Base-by-base conservation (phyloP, 2,113 vertebrate species). In the Callaeas wilsoni region DNA sequence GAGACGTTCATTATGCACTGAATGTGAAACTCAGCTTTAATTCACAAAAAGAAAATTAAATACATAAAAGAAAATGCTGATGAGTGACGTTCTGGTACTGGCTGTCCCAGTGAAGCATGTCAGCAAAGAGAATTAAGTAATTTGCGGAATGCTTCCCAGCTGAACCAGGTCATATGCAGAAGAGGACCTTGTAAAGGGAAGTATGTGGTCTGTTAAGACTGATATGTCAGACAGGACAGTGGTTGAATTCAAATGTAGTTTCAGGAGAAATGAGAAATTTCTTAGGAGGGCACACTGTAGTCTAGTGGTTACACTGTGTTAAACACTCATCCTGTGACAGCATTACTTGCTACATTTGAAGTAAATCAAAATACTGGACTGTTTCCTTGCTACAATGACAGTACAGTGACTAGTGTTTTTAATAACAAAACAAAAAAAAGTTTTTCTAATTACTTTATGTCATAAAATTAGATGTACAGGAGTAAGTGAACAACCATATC, bases 11-110 rank as follows among this genome's bases (percentile, higher is more conserved):
- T 63, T 89, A 96, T 50, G 78, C 52, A 63, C 32, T 82, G 67
- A 88, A 95, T 67, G 37, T 85, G 68, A 93, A 93, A 81, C 23
- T 82, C 60, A 27, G 65, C 65, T 90, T 92, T 76, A 94, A 67
- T 70, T 93, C 69, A 81, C 80, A 82, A 84, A 86, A 9, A 89
- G 81, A 94, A 90, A 67, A 92, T 68, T 79, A 95, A 95, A 88
- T 60, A 95, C 60, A 88, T 81, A 53, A 84, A 89, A 89, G 23
- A 74, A 94, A 97, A 92, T 37, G 50, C 59, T 89, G 67, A 78
- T 82, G 57, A 84, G 49, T 88, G 89, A 84, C 8, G 21, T 71
- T 78, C 62, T 93, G 68, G 81, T 69, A 77, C 12, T 84, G 87
- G 71, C 71, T 16, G 17, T 79, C 69, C 92, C 12, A 6, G 37